These are phyloP conservation scores for Climacteris rufus DNA, from an alignment of 2,113 vertebrate species.

Conservation along the genomic window DNA sequence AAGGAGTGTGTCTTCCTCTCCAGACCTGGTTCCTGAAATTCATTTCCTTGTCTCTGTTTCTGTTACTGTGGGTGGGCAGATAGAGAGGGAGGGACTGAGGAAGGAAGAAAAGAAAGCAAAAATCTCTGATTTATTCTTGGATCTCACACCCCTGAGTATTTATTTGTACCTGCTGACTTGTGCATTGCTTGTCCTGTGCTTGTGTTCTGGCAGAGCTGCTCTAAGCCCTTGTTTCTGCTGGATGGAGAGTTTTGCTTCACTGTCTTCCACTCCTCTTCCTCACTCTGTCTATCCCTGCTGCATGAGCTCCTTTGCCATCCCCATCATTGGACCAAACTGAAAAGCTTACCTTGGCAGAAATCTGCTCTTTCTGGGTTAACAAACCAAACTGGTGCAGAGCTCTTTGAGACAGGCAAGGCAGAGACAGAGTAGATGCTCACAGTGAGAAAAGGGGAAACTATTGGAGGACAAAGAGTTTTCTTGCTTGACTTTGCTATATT, in stretches of 20 bases:
- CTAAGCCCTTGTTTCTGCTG: neutral
- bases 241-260: neutral
- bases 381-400: neutral
- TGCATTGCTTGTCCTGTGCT: neutral
- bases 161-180: neutral
- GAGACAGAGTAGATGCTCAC: neutral
- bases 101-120: conserved; percentile 44
- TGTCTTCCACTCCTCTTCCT: neutral
- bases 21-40: conserved; percentile 21
- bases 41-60: conserved; percentile 11
- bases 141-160: neutral
- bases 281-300: neutral
- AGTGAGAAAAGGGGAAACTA: neutral
- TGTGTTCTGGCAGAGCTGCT: neutral
- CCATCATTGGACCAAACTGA: fast-evolving
- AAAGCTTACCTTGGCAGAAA: neutral
- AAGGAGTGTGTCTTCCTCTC: neutral
- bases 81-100: neutral
- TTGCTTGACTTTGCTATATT: neutral
- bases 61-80: neutral
- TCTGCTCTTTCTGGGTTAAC: neutral
- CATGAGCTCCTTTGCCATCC: neutral
- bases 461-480: neutral
- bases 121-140: neutral
- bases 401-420: neutral